These are phyloP conservation scores for Pelecanus crispus DNA, from an alignment of 2,113 vertebrate genomes.

Conservation along the genomic window DNA sequence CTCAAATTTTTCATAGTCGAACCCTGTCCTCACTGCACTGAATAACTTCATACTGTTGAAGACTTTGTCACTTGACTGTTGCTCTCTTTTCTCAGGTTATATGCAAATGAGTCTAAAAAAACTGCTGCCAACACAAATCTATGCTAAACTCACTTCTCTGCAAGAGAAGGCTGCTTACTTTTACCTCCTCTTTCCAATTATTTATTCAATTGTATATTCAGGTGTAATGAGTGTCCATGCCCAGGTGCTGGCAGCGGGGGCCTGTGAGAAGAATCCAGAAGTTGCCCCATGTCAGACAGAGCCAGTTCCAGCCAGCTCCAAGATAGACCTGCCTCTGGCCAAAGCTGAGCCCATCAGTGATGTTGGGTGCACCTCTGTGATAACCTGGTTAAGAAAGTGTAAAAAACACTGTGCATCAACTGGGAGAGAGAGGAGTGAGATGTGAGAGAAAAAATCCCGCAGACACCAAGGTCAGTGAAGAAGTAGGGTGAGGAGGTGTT, in stretches of 20 bases:
- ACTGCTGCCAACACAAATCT: neutral
- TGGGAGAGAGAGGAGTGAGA: neutral
- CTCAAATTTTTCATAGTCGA: neutral
- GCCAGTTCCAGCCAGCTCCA: neutral
- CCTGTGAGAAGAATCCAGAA: neutral
- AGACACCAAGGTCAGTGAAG: neutral
- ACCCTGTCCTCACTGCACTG: neutral
- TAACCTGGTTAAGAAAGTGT: neutral
- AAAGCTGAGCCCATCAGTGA: neutral
- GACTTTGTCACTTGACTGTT: neutral
- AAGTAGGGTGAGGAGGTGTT: neutral
- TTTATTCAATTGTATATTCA: neutral
- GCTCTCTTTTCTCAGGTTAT: neutral
- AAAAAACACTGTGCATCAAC: neutral
- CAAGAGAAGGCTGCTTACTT: neutral
- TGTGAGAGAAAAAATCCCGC: neutral
- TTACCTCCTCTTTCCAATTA: neutral
- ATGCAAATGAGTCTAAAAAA: neutral
- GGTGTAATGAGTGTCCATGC: neutral
- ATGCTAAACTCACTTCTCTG: neutral
- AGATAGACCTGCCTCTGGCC: fast-evolving
- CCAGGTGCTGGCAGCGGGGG: neutral
- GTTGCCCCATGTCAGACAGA: neutral
- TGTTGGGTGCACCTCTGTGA: neutral
- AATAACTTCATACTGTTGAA: neutral